Evolutionary conservation across 2,113 vertebrate species (phyloP).

Genomic region (Oryctolagus cuniculus): mOryCun1.1 NC_091438.1:137533001-137533500

Average conservation of each 20-base stretch:
- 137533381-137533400: not conserved
- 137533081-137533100: not conserved
- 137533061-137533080: not conserved
- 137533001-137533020: not conserved
- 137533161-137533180: not conserved
- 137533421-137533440: not conserved
- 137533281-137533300: not conserved
- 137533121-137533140: not conserved
- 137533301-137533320: not conserved
- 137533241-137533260: not conserved
- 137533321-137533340: not conserved
- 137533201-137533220: not conserved
- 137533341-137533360: not conserved
- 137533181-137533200: not conserved
- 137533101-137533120: not conserved
- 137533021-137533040: not conserved
- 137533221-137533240: not conserved
- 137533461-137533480: conserved; percentile 7
- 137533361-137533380: not conserved
- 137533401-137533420: not conserved
- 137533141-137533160: not conserved
- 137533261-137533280: not conserved
- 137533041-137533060: not conserved
- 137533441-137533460: not conserved
- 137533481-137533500: not conserved